Evolutionary conservation across 2,888 invertebrate genomes (phyloP).

Genomic region (Philereme transversata): DNA sequence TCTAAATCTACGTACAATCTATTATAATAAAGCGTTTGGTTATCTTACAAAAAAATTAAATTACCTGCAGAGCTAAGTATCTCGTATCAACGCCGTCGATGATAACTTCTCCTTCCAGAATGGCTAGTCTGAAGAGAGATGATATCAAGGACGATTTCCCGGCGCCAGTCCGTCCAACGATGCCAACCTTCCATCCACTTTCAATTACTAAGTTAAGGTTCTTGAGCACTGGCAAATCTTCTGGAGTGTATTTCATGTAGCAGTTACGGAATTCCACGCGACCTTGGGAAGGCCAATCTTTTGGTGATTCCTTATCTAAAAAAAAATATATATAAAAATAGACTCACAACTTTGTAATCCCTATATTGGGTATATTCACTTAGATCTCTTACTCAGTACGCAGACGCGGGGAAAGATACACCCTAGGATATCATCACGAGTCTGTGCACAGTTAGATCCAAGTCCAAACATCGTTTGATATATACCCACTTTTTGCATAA

Average conservation of each 20-base stretch:
- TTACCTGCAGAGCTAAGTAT: slow-evolving; percentile 65
- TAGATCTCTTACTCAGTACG: too few species aligned
- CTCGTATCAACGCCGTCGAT: slow-evolving; percentile 87
- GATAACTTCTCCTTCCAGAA: slow-evolving; percentile 87
- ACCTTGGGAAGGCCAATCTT: slow-evolving; percentile 88
- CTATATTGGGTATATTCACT: too few species aligned
- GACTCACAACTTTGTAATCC: too few species aligned
- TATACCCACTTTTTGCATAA: too few species aligned
- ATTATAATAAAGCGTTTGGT: too few species aligned
- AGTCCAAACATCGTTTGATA: too few species aligned
- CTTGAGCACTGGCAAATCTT: slow-evolving; percentile 88
- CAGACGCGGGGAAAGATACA: too few species aligned
- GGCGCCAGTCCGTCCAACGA: slow-evolving; percentile 93
- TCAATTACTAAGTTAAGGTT: slow-evolving; percentile 87
- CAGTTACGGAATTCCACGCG: slow-evolving; percentile 85
- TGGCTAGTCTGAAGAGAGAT: slow-evolving; percentile 90
- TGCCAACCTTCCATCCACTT: slow-evolving; percentile 89
- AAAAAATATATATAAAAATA: slow-evolving; percentile 22
- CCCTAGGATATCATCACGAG: too few species aligned
- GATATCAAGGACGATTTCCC: slow-evolving; percentile 92
- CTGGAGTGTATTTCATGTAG: slow-evolving; percentile 86
- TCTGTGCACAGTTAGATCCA: too few species aligned
- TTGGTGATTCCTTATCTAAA: slow-evolving; percentile 79
- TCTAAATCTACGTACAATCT: not conserved
- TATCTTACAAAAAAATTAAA: not conserved